Evolutionary conservation across 2,797 vertebrate genomes (phyloP).

Genomic region (Florisuga fusca): DNA sequence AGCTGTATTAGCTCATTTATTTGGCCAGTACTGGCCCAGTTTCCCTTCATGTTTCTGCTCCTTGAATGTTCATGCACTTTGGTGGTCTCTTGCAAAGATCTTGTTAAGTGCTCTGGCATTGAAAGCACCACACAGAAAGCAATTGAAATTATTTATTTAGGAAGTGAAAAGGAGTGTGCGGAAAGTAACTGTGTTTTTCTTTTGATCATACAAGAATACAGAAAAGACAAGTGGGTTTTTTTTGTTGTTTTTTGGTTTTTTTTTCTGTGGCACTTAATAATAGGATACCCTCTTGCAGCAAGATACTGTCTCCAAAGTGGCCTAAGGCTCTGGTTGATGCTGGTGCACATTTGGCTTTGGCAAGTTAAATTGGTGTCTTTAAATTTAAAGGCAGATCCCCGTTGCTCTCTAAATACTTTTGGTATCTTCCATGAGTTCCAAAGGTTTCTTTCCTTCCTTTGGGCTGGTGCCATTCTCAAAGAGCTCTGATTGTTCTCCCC

Average conservation of each 20-base stretch:
- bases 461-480: neutral
- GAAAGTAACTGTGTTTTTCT: neutral
- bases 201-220: neutral
- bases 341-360: neutral
- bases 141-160: neutral
- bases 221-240: neutral
- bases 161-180: neutral
- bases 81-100: neutral
- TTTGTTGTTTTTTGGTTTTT: neutral
- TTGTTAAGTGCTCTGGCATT: neutral
- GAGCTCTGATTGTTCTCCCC: neutral
- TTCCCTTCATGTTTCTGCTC: neutral
- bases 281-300: neutral
- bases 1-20: neutral
- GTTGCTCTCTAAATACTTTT: neutral
- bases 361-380: neutral
- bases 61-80: neutral
- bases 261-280: neutral
- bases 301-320: neutral
- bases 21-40: neutral
- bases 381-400: neutral
- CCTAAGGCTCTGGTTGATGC: neutral
- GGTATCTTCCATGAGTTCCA: neutral
- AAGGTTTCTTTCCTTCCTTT: neutral
- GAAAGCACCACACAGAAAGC: neutral